Base-by-base conservation (phyloP, 2,888 invertebrate species). In the Caenorhabditis afra region DNA sequence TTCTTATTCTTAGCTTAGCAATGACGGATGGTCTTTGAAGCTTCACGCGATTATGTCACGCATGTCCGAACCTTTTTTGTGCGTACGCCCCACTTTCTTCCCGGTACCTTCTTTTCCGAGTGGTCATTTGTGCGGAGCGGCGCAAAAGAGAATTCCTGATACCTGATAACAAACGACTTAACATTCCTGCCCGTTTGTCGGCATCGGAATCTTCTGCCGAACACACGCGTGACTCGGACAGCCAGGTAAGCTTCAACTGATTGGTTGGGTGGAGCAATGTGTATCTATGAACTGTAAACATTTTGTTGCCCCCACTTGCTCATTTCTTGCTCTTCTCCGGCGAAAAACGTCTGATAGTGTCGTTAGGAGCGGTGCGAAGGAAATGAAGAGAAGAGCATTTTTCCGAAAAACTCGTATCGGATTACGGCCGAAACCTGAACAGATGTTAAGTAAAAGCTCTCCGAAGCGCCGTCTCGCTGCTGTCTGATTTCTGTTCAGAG, bases 401-500 rank as follows among this genome's bases (percentile, higher is more conserved):
- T 73, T 65, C 57, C 73, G 64, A 73, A 68, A 29, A 73, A 73
- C 73, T 73, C 73, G 73, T 73, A 73, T 73, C 73, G 47, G 57
- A 65, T 73, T 73, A 73, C 73, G 73, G 57, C 73, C 73, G 73
- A 73, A 73, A 73, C 73, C 73, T 73, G 73, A 73, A 73, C 73
- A 73, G 73, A 73, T 73, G 73, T 64, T 73, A 73, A 64, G 73
- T 64, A 73, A 64, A 73, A 64, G 73, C 41, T n/a, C n/a, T n/a
- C n/a, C 64, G 55, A 62, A 11, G 58, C 71, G 62, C 47, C 47
- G 62, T 57, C 62, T 61, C 39, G 45, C 58, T 47, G 45, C 50
- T 64, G 64, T 65, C 73, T 73, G 73, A 73, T 71, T 71, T 64
- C 71, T 71, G 71, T 71, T 71, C 71, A 71, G 44, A 71, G 55